Evolutionary conservation across 2,797 vertebrate species (phyloP), one percentile per base, ranked within the genome.

Genomic region (Lepus oiostolus): DNA sequence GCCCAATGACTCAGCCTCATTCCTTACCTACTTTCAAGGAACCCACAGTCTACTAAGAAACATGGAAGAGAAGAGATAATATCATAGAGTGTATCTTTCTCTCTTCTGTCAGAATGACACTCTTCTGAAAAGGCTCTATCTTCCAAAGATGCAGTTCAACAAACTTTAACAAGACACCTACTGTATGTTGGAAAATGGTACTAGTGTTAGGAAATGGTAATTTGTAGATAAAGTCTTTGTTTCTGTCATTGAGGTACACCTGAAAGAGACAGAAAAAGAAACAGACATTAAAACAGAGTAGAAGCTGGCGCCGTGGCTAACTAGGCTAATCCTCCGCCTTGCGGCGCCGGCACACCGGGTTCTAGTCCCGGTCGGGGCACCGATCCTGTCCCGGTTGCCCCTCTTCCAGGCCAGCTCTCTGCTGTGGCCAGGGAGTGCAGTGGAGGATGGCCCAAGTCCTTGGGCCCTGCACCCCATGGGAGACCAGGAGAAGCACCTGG

Each of bases 181-280:
- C 74, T 88, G 30, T 52, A n/a, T 85, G 60, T 52, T 28, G 19
- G n/a, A 95, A 86, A 93, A 22, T 88, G 38, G 16, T 67, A 50
- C 28, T 62, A 47, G 24, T 83, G 67, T 50, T 91, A 63, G 47
- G 22, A 9, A 81, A 21, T 70, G 14, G 35, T 14, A 93, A 63
- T 77, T 42, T 1, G 50, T 28, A 79, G 30, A 72, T 16, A 14
- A 65, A 76, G n/a, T 58, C 28, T 83, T 81, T 85, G 38, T 67
- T 72, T 93, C 42, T 88, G n/a, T 79, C 79, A 54, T 19, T 87
- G 77, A 95, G 63, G 74, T 68, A 12, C 26, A 81, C 21, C 19
- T 71, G 16, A 7, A 91, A 32, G 52, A 86, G 60, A 75, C 42
- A 86, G 38, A n/a, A 88, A 77, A 72, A 90, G 5, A 86, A 88